Evolutionary conservation across 2,113 vertebrate genomes (phyloP).

Genomic region (Colossoma macropomum): DNA sequence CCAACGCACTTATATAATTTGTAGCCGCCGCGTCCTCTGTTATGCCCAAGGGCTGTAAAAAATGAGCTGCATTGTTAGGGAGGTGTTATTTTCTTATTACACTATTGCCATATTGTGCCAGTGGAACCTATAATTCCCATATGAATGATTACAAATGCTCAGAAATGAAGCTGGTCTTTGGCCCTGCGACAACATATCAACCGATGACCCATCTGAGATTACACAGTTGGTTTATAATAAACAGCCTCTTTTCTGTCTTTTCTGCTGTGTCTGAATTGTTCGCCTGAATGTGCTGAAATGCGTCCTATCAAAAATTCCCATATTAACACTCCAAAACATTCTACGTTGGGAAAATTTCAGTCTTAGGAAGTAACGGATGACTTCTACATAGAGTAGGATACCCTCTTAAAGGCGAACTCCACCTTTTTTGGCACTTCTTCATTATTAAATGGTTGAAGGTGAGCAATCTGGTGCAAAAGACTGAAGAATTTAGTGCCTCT

Average conservation of each 20-base stretch:
- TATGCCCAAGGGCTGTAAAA: conserved; percentile 8
- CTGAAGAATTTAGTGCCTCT: too few relatives aligned
- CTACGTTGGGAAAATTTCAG: background rate
- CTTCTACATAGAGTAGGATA: too few relatives aligned
- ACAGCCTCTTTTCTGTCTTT: too few relatives aligned
- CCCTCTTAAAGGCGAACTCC: too few relatives aligned
- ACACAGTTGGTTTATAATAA: background rate
- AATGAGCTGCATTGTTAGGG: conserved; percentile 1
- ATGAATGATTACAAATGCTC: background rate
- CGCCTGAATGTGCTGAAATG: background rate
- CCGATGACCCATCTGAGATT: background rate
- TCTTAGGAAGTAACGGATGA: too few relatives aligned
- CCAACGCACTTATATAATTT: conserved; percentile 15
- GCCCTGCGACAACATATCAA: background rate
- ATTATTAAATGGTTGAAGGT: too few relatives aligned
- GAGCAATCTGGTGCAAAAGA: too few relatives aligned
- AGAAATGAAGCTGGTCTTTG: conserved; percentile 11
- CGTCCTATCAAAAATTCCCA: background rate
- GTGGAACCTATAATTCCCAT: background rate
- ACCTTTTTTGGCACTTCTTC: too few relatives aligned
- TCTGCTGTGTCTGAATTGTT: background rate
- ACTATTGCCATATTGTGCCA: background rate
- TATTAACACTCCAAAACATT: background rate
- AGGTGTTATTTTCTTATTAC: conserved; percentile 29
- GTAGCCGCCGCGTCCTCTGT: background rate